Conservation (phyloP, 2,888 invertebrate species). For the Hetaerina titia region DNA sequence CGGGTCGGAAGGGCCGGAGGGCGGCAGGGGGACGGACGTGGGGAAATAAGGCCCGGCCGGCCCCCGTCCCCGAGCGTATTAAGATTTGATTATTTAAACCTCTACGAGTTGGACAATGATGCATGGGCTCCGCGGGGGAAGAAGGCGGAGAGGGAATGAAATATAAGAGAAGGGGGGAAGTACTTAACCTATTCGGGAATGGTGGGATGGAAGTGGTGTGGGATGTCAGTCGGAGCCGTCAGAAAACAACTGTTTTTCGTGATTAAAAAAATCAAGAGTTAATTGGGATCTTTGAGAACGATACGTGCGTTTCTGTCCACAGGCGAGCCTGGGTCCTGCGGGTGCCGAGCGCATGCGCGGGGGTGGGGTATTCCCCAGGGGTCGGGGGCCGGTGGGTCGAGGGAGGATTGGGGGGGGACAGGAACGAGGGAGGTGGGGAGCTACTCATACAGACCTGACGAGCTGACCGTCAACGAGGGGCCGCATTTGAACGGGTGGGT, state of each 20-base stretch:
- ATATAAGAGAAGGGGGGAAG: neutral
- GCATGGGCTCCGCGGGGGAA: neutral
- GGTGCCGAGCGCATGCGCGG: neutral
- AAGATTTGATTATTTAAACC: slow-evolving; percentile 35
- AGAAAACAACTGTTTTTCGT: neutral
- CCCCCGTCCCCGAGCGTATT: neutral
- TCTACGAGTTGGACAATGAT: neutral
- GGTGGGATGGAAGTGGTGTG: no score
- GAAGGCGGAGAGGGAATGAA: neutral
- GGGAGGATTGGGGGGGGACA: no score
- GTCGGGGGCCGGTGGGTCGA: no score
- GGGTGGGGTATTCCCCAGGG: neutral
- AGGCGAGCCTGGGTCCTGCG: no score
- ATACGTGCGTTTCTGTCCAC: neutral
- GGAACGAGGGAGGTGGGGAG: neutral
- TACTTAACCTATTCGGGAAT: neutral
- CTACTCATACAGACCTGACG: neutral
- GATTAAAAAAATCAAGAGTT: neutral
- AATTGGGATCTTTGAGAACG: neutral
- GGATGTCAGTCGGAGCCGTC: neutral
- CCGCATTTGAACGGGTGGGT: no score
- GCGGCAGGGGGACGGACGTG: neutral
- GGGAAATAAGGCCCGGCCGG: neutral
- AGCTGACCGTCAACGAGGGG: neutral
- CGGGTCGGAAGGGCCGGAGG: slow-evolving; percentile 3